Base-by-base conservation (phyloP, 1,140 invertebrate species). In the Drosophila dunni region DNA sequence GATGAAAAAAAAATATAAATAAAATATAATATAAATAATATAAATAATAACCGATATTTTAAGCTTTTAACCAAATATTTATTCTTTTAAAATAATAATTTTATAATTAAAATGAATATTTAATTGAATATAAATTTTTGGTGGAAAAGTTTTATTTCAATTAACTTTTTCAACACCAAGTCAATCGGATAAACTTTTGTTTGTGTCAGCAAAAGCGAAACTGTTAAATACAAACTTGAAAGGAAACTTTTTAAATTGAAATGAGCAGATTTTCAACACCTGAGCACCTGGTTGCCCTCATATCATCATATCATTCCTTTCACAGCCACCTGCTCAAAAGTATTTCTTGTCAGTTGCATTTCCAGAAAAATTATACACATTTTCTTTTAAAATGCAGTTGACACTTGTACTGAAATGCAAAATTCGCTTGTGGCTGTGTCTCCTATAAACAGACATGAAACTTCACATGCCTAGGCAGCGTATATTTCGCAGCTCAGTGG, bases 271-370 rank as follows among this genome's bases (percentile, higher is more conserved):
- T 8, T 7, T 45, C 38, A 24, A 70, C 50, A 20, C 17, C 17
- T 20, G 7, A 15, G n/a, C 51, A 64, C 36, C 50, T 53, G 20
- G n/a, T 42, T 50, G 9, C 3, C n/a, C 17, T 56, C 34, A 34
- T 29, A 29, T 6, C 24, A 51, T 24, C 24, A 24, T 24, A 3
- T 6, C 24, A 51, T 33, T 34, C n/a, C 15, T 17, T 15, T 17
- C 51, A 20, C 13, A 13, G 9, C 36, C 44, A 3, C 51, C 40
- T 5, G n/a, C 40, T 42, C 40, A 13, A 42, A 9, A 17, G 33
- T 53, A 50, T 45, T 69, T 34, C 38, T 58, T 78, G 80, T 82
- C 80, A 81, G 70, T 68, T 78, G 71, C 71, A 80, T 71, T 77
- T 69, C 24, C 24, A 44, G 13, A 65, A 58, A 78, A 70, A 70